Conservation (phyloP, 2,888 invertebrate species). For the Sesia bembeciformis region DNA sequence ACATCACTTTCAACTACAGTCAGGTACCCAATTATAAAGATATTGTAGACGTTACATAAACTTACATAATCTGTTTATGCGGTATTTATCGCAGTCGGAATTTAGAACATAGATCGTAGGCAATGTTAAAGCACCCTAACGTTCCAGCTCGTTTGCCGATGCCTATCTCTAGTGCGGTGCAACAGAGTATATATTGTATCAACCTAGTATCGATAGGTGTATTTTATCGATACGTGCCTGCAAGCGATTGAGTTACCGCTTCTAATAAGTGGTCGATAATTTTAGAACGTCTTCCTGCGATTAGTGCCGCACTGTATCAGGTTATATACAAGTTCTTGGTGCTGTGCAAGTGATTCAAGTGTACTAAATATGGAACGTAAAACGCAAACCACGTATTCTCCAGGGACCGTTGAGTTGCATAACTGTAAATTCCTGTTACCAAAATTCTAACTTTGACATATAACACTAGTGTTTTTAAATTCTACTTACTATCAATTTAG, state of each 20-base stretch:
- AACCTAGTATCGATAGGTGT: slow-evolving; percentile 12
- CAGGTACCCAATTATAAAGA: no score
- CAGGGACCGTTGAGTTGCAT: no score
- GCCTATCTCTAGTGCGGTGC: slow-evolving; percentile 17
- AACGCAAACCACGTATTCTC: neutral
- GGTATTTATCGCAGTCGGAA: neutral
- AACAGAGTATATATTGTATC: slow-evolving; percentile 1
- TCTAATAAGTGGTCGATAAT: slow-evolving; percentile 39
- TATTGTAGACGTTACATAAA: no score
- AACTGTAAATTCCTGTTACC: no score
- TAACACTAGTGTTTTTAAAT: no score
- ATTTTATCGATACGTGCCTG: slow-evolving; percentile 30
- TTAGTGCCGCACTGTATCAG: neutral
- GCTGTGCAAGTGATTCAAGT: neutral
- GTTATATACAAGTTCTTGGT: neutral
- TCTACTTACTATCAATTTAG: no score
- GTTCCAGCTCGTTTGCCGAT: slow-evolving; percentile 21
- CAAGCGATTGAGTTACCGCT: slow-evolving; percentile 40
- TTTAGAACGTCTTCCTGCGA: slow-evolving; percentile 35
- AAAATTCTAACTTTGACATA: no score
- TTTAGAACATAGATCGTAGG: neutral
- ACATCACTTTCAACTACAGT: no score
- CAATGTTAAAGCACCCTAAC: neutral
- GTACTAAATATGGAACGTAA: neutral
- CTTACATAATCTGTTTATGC: neutral